Evolutionary conservation across 2,797 vertebrate species (phyloP).

Genomic region (Gymnoscopelus braueri): DNA sequence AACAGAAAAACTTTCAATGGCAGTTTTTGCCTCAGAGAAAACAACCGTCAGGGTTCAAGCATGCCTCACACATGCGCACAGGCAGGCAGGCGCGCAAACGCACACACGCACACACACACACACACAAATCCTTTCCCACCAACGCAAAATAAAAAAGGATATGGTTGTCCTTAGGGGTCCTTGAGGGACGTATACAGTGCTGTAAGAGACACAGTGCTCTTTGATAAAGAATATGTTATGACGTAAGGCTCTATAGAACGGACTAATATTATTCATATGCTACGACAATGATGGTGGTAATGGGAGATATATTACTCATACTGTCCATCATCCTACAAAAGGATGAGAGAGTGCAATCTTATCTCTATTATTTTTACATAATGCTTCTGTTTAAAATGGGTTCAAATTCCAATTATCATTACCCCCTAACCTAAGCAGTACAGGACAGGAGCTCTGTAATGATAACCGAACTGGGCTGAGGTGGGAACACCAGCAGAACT

Average conservation of each 20-base stretch:
- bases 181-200: not conserved
- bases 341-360: not conserved
- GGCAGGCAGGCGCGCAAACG: slow-evolving; percentile 37
- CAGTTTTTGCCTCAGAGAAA: slow-evolving; percentile 46
- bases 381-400: not conserved
- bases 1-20: slow-evolving; percentile 32
- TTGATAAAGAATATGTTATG: slow-evolving; percentile 9
- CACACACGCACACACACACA: slow-evolving; percentile 7
- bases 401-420: not conserved
- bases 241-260: not conserved
- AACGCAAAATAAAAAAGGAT: slow-evolving; percentile 33
- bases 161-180: slow-evolving; percentile 23
- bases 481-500: too few species aligned
- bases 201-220: slow-evolving; percentile 11
- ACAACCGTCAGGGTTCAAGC: slow-evolving; percentile 50
- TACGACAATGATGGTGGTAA: not conserved
- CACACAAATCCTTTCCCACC: not conserved
- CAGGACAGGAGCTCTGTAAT: too few species aligned
- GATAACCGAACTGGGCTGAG: too few species aligned
- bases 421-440: too few species aligned
- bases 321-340: not conserved
- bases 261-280: slow-evolving; percentile 3
- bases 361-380: not conserved
- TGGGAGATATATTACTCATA: not conserved
- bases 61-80: slow-evolving; percentile 4